These are phyloP conservation scores for Corythaeola cristata DNA, from an alignment of 2,113 vertebrate species.

Conservation along the genomic window DNA sequence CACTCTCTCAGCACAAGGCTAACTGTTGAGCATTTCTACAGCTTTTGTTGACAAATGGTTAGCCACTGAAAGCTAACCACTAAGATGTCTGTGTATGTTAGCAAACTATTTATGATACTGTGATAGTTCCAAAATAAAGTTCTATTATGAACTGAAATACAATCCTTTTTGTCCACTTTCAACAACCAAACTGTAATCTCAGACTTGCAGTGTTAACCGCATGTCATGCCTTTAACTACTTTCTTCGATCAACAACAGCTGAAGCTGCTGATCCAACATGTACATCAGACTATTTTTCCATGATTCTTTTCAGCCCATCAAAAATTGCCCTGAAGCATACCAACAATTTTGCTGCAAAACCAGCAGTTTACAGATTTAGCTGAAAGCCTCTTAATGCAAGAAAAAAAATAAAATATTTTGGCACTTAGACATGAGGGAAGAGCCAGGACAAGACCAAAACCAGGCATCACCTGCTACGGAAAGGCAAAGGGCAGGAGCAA, in stretches of 20 bases:
- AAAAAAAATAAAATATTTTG: not conserved
- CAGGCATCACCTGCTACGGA: not conserved
- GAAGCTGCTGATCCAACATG: not conserved
- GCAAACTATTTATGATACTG: not conserved
- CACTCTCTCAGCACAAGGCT: not conserved
- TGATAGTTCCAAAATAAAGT: not conserved
- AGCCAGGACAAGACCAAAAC: not conserved
- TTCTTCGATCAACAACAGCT: not conserved
- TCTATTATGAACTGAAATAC: not conserved
- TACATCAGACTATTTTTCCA: not conserved
- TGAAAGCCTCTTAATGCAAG: not conserved
- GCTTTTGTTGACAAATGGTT: not conserved
- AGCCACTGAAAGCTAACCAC: not conserved
- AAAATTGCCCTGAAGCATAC: not conserved
- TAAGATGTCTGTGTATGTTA: not conserved
- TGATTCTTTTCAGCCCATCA: not conserved
- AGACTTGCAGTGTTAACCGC: not conserved
- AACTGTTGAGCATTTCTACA: not conserved
- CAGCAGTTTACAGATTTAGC: not conserved
- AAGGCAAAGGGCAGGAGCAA: not conserved
- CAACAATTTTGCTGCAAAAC: not conserved
- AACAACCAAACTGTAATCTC: not conserved
- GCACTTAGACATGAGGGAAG: not conserved
- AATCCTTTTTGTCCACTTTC: not conserved
- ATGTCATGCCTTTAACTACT: not conserved